Percentiles rank a stretch among this genome's conserved stretches.
Evolutionary conservation across 2,797 vertebrate genomes (phyloP).

Genomic region (Sebastes paucispinis): DNA sequence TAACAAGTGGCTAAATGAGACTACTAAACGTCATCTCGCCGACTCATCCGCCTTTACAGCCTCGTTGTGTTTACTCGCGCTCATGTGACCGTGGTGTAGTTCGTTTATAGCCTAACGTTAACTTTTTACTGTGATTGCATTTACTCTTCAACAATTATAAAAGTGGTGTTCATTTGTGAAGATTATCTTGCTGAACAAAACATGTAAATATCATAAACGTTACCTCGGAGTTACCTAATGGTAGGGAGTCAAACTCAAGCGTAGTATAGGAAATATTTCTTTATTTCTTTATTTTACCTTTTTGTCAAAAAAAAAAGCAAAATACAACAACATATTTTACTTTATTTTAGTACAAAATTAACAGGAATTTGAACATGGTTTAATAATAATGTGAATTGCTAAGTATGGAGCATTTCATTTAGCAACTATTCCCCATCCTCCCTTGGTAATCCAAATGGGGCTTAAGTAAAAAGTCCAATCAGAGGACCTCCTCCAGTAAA

Average conservation of each 20-base stretch:
- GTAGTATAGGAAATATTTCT: not conserved
- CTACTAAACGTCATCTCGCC: no score
- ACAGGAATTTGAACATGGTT: not conserved
- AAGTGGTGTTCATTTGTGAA: no score
- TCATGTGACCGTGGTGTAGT: no score
- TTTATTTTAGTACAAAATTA: not conserved
- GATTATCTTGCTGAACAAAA: no score
- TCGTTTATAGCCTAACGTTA: no score
- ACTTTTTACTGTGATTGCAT: no score
- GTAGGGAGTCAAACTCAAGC: not conserved
- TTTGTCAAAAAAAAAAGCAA: not conserved
- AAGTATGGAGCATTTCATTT: not conserved
- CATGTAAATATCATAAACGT: no score
- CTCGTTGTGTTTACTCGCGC: no score
- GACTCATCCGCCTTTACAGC: no score
- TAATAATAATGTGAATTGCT: not conserved
- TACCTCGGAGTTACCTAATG: not conserved
- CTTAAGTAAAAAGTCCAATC: constrained; percentile 20
- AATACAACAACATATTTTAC: not conserved
- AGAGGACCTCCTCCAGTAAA: constrained; percentile 16
- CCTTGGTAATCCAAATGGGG: not conserved
- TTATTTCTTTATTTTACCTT: not conserved
- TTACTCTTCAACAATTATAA: no score
- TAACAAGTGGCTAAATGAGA: no score
- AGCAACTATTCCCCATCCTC: not conserved